Base-by-base conservation (phyloP, 1,140 invertebrate genomes). In the Anastrepha obliqua region DNA sequence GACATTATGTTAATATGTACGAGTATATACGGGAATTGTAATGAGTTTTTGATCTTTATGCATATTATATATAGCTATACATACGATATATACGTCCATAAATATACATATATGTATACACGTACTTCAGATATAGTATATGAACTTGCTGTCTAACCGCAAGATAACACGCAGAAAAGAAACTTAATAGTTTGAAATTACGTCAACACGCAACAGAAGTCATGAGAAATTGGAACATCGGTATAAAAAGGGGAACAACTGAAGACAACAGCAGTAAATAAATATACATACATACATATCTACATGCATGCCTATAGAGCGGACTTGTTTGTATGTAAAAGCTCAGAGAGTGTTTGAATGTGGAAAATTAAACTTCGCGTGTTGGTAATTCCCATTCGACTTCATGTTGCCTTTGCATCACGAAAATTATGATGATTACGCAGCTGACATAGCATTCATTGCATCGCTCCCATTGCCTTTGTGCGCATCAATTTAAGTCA, bases 351-450 rank as follows among this genome's bases (percentile, higher is more conserved):
- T 29, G 29, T 29, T 29, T 29, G 29, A 29, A 29, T 29, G n/a
- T 20, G 74, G 6, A 81, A 81, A 81, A 60, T 86, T 62, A 86
- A 86, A 62, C 60, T 62, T 86, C 85, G 85, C 85, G 85, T 86
- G 85, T 86, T 86, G 85, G 17, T 86, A 86, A 86, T 86, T 86
- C 60, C 74, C 74, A 20, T 51, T 81, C n/a, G 29, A 51, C 74
- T 81, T 51, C 55, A 17, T 20, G 55, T 85, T 51, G 51, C 81
- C 55, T 3, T 58, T 13, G 55, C 44, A 47, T 60, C 9, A 62
- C 13, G 85, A 42, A 13, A 86, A 86, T 86, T 86, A 86, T 86
- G 55, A 86, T 86, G 85, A 86, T 86, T 86, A 60, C 55, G 85
- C n/a, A 20, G 58, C 55, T 59, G 85, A 60, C 58, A 86, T 11